Base-by-base conservation (phyloP, 2,113 vertebrate genomes). In the Rhineura floridana region DNA sequence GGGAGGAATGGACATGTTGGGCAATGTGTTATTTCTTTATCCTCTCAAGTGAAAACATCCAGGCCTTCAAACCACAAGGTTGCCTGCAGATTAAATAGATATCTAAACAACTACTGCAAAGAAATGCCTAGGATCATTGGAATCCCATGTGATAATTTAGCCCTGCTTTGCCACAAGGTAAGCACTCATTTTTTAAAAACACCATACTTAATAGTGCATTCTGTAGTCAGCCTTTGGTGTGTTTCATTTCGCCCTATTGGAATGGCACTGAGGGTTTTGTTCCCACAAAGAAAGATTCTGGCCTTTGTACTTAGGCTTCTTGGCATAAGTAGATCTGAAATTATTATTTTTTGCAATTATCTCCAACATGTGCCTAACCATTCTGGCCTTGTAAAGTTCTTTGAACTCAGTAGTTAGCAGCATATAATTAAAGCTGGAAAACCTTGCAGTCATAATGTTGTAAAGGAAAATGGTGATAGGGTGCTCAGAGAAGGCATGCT, bases 351-450 rank as follows among this genome's bases (percentile, higher is more conserved):
- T 86, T 46, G 42, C 81, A 70, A 62, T 62, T 36, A 87, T n/a
- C 65, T 67, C 33, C 67, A 44, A 87, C 59, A 19, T 59, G 19
- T 33, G 25, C 62, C 39, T 59, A 42, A 59, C 46, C 15, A 70
- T 88, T 82, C 59, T 76, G 42, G 39, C 50, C 52, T 82, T 77
- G 50, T 28, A 76, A 91, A 77, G n/a, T 81, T 70, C 62, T 79
- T 88, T 86, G 21, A 86, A 59, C 42, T 55, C 30, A 7, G 9
- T 52, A 13, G 15, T 19, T 73, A 79, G 72, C 3, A 52, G 62
- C 19, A 39, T 86, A 11, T 42, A 8, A 42, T 39, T 81, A 48
- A 87, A 28, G n/a, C 59, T 46, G 42, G 23, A 9, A 42, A 28
- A 72, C 17, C 21, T 78, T 50, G 72, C 55, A n/a, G 85, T 39